Evolutionary conservation across 2,888 invertebrate species (phyloP), one percentile per base, ranked within the genome.

Genomic region (Cistogaster globosa): DNA sequence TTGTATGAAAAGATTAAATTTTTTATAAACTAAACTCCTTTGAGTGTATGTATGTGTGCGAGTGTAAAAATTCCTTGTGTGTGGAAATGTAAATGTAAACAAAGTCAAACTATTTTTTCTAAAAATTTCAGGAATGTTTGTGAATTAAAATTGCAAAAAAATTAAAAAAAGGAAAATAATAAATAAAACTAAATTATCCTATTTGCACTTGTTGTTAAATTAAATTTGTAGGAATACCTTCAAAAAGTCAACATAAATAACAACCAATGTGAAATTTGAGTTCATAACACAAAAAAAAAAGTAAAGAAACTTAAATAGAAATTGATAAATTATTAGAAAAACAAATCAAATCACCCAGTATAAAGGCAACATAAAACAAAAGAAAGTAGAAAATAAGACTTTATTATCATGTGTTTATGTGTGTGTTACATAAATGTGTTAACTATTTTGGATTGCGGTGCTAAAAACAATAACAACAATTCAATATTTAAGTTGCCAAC

Each of bases 391-490:
- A 67, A 53, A 38, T 22, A n/a, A 11, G 12, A 12, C 14, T 22
- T 55, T 12, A 12, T 12, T 55, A 38, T 18, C 11, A 53, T 42
- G 9, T 77, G 22, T 72, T 5, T 51, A 18, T 36, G 67, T 74
- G 63, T 62, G 76, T 85, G 65, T 85, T 85, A 75, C 81, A 65
- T 84, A 82, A 85, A 82, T 53, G 69, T 75, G 62, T 82, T 74
- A 68, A 78, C 71, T 38, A 68, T 72, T 51, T 71, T n/a, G 42
- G 60, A 71, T 78, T 57, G 63, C 48, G 38, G 45, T 38, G 55
- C 51, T 58, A 65, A 68, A 48, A 53, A 51, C 16, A 18, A 55
- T n/a, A 45, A 58, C 48, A 68, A 58, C 45, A 48, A 48, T 38
- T 78, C n/a, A 55, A 60, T 62, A 16, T 51, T 55, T 71, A 60